Conservation (phyloP, 2,797 vertebrate species). For the Phrynocephalus forsythii region DNA sequence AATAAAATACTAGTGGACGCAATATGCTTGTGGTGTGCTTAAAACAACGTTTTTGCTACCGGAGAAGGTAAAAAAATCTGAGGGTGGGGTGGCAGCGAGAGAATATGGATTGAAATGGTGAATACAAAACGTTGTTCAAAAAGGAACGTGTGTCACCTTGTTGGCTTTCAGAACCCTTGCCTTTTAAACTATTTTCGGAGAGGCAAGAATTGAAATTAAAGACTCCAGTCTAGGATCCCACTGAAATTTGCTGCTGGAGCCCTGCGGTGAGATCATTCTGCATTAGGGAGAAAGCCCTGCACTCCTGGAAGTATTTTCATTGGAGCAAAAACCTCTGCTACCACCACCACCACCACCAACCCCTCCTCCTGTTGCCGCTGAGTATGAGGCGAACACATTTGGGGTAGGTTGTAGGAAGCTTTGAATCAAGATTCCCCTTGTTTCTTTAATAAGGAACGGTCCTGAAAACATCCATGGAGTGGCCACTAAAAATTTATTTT, state of each 20-base stretch:
- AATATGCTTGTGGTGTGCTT: constrained; percentile 59
- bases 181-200: neutral
- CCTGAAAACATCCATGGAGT: too few species aligned
- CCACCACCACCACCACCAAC: neutral
- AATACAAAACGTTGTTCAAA: constrained; percentile 32
- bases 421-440: neutral
- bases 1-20: constrained; percentile 62
- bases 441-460: neutral
- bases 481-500: too few species aligned
- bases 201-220: constrained; percentile 2
- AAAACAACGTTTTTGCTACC: constrained; percentile 60
- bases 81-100: neutral
- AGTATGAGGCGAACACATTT: neutral
- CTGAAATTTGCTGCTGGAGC: neutral
- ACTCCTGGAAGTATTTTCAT: too few species aligned
- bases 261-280: neutral
- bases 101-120: constrained; percentile 58
- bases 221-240: neutral
- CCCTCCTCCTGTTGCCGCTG: neutral
- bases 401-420: too few species aligned
- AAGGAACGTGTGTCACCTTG: constrained; percentile 51
- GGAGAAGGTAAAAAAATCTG: constrained; percentile 44
- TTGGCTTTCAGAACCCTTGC: constrained; percentile 30
- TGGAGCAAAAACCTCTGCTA: too few species aligned
- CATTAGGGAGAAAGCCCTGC: too few species aligned